These are phyloP conservation scores for Ageneiosus marmoratus DNA, from an alignment of 2,113 vertebrate species.

Conservation along the genomic window DNA sequence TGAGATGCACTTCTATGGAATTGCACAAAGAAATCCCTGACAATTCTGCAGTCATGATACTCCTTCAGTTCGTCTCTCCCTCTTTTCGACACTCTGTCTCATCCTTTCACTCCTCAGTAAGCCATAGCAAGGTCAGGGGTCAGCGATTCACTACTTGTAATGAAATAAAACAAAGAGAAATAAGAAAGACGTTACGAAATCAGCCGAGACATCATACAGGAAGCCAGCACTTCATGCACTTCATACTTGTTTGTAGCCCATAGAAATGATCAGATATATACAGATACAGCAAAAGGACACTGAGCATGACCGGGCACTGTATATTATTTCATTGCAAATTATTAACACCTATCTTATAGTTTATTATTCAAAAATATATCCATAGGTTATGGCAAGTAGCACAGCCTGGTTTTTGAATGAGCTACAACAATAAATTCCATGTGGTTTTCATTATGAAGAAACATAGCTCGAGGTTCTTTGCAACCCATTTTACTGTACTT, in stretches of 20 bases:
- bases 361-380: background rate
- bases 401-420: background rate
- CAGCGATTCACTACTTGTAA: slow-evolving; percentile 10
- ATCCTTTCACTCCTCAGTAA: background rate
- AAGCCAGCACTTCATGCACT: background rate
- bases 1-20: slow-evolving; percentile 29
- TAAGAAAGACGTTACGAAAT: slow-evolving; percentile 14
- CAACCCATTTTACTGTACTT: background rate
- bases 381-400: background rate
- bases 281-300: background rate
- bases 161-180: slow-evolving; percentile 16
- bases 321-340: background rate
- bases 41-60: slow-evolving; percentile 29
- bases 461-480: slow-evolving; percentile 17
- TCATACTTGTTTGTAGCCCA: background rate
- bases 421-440: background rate
- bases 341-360: slow-evolving; percentile 1
- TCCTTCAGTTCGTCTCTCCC: background rate
- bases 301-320: background rate
- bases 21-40: slow-evolving; percentile 27
- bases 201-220: slow-evolving; percentile 15
- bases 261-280: background rate
- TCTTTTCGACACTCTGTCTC: background rate
- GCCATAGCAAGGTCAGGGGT: background rate
- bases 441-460: background rate